Evolutionary conservation across 1,140 invertebrate genomes (phyloP), one percentile per base, ranked within the genome.

Genomic region (Bombus confusus): DNA sequence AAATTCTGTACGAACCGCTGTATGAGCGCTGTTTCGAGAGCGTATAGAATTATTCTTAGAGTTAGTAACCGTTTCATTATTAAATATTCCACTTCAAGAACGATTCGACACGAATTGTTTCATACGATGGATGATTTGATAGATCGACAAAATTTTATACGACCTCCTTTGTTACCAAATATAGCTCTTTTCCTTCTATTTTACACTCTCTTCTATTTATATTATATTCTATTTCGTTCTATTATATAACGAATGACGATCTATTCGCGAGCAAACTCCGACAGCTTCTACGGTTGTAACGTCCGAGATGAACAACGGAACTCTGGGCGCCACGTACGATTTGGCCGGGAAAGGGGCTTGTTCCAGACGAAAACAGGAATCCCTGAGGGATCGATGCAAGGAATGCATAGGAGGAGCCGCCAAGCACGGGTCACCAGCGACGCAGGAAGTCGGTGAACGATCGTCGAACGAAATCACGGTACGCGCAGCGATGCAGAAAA

Each of bases 401-500:
- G 76, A 84, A 84, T 69, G 52, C 83, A 62, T 41, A 80, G 69
- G 41, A 64, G 68, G 39, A 64, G 76, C 13, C 31, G 25, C 75
- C n/a, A 15, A 15, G 74, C 12, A 43, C 66, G 62, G 47, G 66
- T 71, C 75, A 59, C 72, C 71, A 57, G 8, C 37, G 74, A 28
- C 47, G 10, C 10, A 15, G 25, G 69, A 80, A 59, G 18, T 2
- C 77, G 25, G 69, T 28, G 82, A 85, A 85, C 66, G 52, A 79
- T 85, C 83, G 76, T 64, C 31, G 77, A 72, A 80, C 72, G 64
- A 22, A 77, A 85, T 85, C 68, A 59, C 66, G 83, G 43, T 31
- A 57, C 52, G 31, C 80, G 52, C 83, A 72, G 68, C 18, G 76
- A 57, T 43, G 83, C 83, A 18, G 68, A 85, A 80, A 73, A 80